Percentiles rank a stretch among this genome's conserved stretches.
Conservation (phyloP, 2,797 vertebrate species). For the Platalea minor region DNA sequence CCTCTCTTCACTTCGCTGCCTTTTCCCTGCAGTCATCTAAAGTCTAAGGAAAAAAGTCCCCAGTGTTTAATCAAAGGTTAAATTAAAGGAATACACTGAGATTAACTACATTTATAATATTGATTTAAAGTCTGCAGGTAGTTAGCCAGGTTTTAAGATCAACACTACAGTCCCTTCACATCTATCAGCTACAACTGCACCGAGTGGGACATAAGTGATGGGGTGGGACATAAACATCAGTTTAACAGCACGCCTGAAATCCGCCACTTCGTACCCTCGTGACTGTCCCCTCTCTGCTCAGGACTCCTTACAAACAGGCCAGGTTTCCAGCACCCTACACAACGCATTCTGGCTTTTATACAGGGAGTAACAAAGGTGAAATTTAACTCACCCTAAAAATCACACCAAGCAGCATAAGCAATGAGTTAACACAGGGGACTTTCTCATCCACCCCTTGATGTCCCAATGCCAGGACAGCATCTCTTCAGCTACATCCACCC, state of each 20-base stretch:
- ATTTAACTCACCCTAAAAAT: neutral
- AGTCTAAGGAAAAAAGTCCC: neutral
- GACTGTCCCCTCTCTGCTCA: neutral
- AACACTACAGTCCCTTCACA: neutral
- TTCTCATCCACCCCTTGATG: neutral
- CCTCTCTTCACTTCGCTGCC: neutral
- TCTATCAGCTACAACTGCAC: accelerated
- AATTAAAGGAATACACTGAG: neutral
- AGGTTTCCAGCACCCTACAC: neutral
- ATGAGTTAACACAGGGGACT: accelerated
- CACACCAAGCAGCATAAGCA: neutral
- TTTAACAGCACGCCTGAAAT: neutral
- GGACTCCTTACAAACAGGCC: neutral
- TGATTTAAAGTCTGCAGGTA: neutral
- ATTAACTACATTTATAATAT: neutral
- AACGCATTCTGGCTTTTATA: neutral
- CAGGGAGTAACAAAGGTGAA: neutral
- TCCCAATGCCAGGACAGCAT: neutral
- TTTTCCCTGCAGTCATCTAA: neutral
- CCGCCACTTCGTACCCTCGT: neutral
- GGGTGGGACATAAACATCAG: neutral
- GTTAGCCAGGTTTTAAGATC: neutral
- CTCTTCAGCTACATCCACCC: neutral
- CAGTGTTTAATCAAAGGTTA: neutral
- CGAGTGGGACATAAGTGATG: accelerated